phyloP scores from a whole-genome alignment of 1,140 invertebrate genomes.

The silkworm (Bombyx mori) region DNA sequence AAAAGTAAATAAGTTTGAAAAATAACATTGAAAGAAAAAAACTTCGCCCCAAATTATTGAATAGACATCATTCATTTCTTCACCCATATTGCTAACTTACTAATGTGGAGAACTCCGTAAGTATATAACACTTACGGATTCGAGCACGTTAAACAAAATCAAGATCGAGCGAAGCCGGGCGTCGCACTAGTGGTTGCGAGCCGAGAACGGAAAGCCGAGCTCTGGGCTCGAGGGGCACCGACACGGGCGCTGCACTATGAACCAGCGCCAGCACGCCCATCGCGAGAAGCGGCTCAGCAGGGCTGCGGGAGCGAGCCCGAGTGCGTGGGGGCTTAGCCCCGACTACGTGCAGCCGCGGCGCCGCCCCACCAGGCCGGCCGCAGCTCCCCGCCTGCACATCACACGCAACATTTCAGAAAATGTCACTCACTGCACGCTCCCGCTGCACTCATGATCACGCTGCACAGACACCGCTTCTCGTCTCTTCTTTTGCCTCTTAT shows the following conservation, averaged over 20 bases:
- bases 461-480: slow-evolving; percentile 53
- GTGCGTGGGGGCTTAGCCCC: slow-evolving; percentile 26
- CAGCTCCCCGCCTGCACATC: slow-evolving; percentile 59
- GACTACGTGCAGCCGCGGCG: slow-evolving; percentile 41
- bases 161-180: slow-evolving; percentile 29
- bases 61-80: slow-evolving; percentile 9
- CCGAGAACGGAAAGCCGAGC: slow-evolving; percentile 21
- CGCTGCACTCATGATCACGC: slow-evolving; percentile 6
- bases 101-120: slow-evolving; percentile 39
- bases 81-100: slow-evolving; percentile 40
- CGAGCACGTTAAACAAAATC: slow-evolving; percentile 40
- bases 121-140: slow-evolving; percentile 24
- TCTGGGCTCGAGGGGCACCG: slow-evolving; percentile 22
- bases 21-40: no score
- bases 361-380: slow-evolving; percentile 42
- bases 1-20: no score
- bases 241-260: slow-evolving; percentile 22
- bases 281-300: slow-evolving; percentile 60
- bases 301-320: slow-evolving; percentile 50
- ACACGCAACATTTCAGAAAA: slow-evolving; percentile 47
- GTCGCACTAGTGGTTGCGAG: slow-evolving; percentile 10
- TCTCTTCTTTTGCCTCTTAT: slow-evolving; percentile 7
- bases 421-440: slow-evolving; percentile 12
- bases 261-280: slow-evolving; percentile 14
- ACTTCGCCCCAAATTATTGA: no score